phyloP scores from a whole-genome alignment of 2,797 vertebrate genomes.

The Sarcoramphus papa region DNA sequence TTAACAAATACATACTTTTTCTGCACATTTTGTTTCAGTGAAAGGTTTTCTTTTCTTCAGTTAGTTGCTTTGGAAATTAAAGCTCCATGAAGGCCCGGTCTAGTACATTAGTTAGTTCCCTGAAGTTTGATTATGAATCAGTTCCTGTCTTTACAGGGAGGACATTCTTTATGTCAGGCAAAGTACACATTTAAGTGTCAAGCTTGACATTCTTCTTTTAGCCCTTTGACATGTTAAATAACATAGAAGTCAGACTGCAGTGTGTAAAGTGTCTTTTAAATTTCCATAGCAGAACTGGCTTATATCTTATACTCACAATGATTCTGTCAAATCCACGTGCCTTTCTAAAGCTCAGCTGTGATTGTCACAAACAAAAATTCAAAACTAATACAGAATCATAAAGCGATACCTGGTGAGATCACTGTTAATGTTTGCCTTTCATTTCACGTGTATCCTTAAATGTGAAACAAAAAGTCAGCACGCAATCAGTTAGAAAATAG shows the following conservation, averaged over 20 bases:
- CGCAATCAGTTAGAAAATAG: not conserved
- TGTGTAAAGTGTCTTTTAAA: not conserved
- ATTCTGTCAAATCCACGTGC: not conserved
- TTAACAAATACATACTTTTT: not conserved
- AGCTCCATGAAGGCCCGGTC: not conserved
- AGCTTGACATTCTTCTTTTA: not conserved
- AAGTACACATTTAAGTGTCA: conserved; percentile 4
- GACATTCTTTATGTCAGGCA: not conserved
- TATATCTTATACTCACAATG: not conserved
- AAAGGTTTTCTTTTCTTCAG: not conserved
- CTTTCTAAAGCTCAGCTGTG: not conserved
- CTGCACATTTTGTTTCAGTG: not conserved
- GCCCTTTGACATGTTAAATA: conserved; percentile 6
- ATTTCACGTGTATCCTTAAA: not conserved
- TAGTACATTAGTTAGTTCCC: not conserved
- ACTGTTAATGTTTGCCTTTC: not conserved
- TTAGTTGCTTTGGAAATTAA: not conserved
- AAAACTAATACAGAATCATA: not conserved
- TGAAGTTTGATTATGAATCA: not conserved
- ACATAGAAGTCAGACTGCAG: not conserved
- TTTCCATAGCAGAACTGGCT: not conserved
- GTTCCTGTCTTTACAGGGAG: not conserved
- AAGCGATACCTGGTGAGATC: not conserved
- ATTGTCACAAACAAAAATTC: not conserved
- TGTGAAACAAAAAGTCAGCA: not conserved